Base-by-base conservation (phyloP, 2,797 vertebrate genomes). In the Huso huso region DNA sequence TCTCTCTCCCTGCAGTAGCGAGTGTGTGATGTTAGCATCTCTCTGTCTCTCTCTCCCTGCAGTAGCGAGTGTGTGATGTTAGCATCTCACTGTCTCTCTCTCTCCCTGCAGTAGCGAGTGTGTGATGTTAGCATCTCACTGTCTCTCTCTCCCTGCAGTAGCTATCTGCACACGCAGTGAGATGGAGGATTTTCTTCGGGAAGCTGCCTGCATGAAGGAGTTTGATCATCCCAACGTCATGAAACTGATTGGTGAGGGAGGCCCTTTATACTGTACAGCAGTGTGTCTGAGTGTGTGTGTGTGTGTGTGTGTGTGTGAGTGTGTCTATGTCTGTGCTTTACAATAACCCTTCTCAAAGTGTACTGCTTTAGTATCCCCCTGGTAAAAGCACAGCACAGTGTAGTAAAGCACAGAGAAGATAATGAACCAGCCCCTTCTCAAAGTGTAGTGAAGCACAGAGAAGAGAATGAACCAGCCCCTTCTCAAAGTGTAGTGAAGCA, bases 201-300 rank as follows among this genome's bases (percentile, higher is more conserved):
- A 96, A 67, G 94, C 94, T 0, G 92, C 93, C 62, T 95, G 94
- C 77, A 96, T 96, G 94, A 96, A 95, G 69, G 94, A 96, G 82
- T 96, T 96, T 0, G 94, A 96, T 79, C 94, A 96, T 72, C 81
- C 87, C 64, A 96, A 95, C 0, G 93, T 95, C 75, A 96, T 95
- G 94, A 88, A 89, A 75, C 90, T 96, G 13, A 83, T 95, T 0
- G 93, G 94, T 95, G 71, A 86, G 84, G 10, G 23, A 61, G 62
- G 1, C 12, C 11, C 3, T 6, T 15, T 64, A n/a, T 48, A 37
- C 55, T 49, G 18, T 59, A 3, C 67, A 50, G 13, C 13, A 70
- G 77, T 81, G 75, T 78, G 71, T 71, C n/a, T n/a, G n/a, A n/a
- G 51, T 70, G 57, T 71, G 57, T 66, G 57, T n/a, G 48, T 18